Evolutionary conservation across 2,113 vertebrate species (phyloP), one percentile per base, ranked within the genome.

Genomic region (Bagarius yarrelli): DNA sequence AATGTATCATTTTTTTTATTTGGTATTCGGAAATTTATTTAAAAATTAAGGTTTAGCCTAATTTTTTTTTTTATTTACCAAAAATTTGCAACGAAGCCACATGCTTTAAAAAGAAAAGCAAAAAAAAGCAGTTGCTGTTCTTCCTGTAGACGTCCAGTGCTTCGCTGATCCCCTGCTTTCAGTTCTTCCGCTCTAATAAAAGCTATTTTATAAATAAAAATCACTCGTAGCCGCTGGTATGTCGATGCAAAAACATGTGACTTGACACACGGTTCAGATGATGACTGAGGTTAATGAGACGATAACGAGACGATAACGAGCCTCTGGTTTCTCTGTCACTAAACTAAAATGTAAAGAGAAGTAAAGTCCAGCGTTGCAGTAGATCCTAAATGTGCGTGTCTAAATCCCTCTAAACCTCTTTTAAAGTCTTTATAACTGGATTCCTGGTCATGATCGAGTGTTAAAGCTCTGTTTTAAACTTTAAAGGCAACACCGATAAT

Each of bases 401-500:
- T 86, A 87, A 82, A 84, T 70, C 84, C 60, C 80, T 84, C 52
- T 85, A 81, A 91, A 91, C 88, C 83, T 90, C 86, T 88, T 59
- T 88, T 88, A 88, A 88, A 87, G 47, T 90, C 74, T 90, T 88
- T 18, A 88, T 87, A 89, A 90, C 89, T 71, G 40, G 57, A 53
- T 63, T 64, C 32, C 61, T 32, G 71, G 53, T 36, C 36, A 56
- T 72, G 47, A 72, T 59, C 59, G 30, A 56, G 36, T 85, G 40
- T 84, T 82, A 82, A 82, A 95, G 92, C 92, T 96, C 89, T 96
- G 93, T 96, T 96, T 95, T 96, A 95, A 95, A 96, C 95, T 96
- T 97, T 95, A 94, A 97, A 99, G 98, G 96, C 90, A 99, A 96
- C 95, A 98, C 95, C 93, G 97, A 99, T 95, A 95, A 95, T 93